Conservation (phyloP, 2,797 vertebrate species). For the Hylomyscus alleni region DNA sequence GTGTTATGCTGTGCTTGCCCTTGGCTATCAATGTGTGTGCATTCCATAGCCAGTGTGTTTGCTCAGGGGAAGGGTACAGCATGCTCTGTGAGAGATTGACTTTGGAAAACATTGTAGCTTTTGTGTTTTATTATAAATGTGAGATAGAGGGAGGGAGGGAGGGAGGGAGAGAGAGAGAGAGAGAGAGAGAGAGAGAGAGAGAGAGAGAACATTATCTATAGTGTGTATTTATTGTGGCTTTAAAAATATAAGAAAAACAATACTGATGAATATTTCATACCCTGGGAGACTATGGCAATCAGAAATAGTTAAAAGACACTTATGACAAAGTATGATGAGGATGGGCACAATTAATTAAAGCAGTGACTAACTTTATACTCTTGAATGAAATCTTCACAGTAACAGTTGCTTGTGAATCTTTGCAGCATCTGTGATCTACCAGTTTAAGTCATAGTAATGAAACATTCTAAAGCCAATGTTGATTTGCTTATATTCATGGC, state of each 20-base stretch:
- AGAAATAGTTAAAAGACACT: slow-evolving; percentile 11
- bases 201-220: neutral
- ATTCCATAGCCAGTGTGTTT: neutral
- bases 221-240: slow-evolving; percentile 8
- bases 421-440: neutral
- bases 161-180: neutral
- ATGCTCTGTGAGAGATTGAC: neutral
- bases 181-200: too few species aligned
- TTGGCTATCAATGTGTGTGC: neutral
- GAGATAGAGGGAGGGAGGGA: neutral
- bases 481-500: neutral
- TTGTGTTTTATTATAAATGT: slow-evolving; percentile 1
- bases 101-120: neutral
- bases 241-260: slow-evolving; percentile 9
- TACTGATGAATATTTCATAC: slow-evolving; percentile 32
- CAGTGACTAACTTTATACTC: slow-evolving; percentile 19
- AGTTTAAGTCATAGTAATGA: neutral
- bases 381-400: neutral
- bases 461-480: neutral
- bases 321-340: neutral
- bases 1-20: neutral
- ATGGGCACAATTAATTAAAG: slow-evolving; percentile 19
- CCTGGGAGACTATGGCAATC: neutral
- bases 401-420: neutral
- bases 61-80: neutral